These are phyloP conservation scores for Trichacis sp. DNA, from an alignment of 2,888 invertebrate species.

Conservation along the genomic window DNA sequence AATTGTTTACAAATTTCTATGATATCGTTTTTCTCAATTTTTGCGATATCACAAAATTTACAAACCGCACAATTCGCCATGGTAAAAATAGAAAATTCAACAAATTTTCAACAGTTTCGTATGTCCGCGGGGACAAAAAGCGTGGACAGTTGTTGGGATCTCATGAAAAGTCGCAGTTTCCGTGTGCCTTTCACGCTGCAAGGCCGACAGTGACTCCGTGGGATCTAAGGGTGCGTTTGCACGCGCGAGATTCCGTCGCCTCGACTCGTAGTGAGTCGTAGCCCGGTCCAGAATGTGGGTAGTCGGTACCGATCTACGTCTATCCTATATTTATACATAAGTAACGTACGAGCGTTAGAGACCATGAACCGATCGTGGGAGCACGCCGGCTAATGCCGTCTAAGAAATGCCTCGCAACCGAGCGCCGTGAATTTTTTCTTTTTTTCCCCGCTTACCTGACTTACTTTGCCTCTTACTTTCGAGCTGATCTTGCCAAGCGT, in stretches of 20 bases:
- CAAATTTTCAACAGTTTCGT: too few relatives aligned
- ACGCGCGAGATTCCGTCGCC: conserved; percentile 44
- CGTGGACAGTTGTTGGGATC: too few relatives aligned
- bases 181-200: conserved; percentile 45
- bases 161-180: too few relatives aligned
- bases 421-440: conserved; percentile 33
- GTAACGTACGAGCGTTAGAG: conserved; percentile 27
- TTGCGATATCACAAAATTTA: too few relatives aligned
- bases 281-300: conserved; percentile 6
- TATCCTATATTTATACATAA: conserved; percentile 13
- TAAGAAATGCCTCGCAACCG: conserved; percentile 29
- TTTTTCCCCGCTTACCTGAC: conserved; percentile 14
- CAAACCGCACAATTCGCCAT: too few relatives aligned
- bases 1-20: too few relatives aligned
- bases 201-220: conserved; percentile 45
- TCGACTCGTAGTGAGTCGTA: conserved; percentile 3
- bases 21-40: too few relatives aligned
- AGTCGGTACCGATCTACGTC: conserved; percentile 9
- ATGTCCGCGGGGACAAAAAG: too few relatives aligned
- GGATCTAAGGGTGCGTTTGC: conserved; percentile 46
- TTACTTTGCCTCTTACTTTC: conserved; percentile 53
- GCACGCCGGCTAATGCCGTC: conserved; percentile 36
- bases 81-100: too few relatives aligned
- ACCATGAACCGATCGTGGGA: conserved; percentile 48
- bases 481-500: conserved; percentile 38